Percentiles rank a stretch among this genome's conserved stretches.
phyloP scores from a whole-genome alignment of 2,797 vertebrate species.

The Schizothorax lantsangensis region DNA sequence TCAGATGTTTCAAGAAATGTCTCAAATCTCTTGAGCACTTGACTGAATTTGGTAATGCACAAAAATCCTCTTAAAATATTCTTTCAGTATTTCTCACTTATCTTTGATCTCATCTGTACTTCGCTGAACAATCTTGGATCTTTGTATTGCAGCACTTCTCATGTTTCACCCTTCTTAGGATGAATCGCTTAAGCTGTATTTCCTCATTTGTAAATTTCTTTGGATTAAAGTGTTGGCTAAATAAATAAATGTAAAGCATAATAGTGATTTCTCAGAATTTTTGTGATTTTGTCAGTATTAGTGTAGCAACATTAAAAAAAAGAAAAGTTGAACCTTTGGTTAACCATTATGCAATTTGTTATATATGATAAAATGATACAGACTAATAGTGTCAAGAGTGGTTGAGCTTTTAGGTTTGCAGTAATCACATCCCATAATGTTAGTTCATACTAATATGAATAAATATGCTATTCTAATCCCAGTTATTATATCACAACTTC shows the following conservation, averaged over 20 bases:
- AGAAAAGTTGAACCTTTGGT: neutral
- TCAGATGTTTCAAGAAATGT: neutral
- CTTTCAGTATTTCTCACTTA: neutral
- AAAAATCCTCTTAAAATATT: neutral
- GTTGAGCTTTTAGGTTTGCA: neutral
- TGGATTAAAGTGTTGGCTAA: neutral
- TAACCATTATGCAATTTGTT: neutral
- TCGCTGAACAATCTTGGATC: neutral
- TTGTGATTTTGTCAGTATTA: neutral
- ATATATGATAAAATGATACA: neutral
- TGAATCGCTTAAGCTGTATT: neutral
- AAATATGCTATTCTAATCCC: neutral
- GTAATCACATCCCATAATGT: neutral
- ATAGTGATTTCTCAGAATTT: neutral
- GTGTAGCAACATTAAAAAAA: neutral
- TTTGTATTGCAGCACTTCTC: neutral
- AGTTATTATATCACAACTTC: constrained; percentile 11
- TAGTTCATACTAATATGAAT: neutral
- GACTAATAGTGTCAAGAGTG: neutral
- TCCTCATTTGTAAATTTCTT: neutral
- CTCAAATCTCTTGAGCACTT: neutral
- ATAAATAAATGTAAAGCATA: neutral
- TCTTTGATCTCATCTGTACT: neutral
- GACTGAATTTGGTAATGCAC: neutral
- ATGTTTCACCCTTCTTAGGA: neutral